Evolutionary conservation across 2,797 vertebrate genomes (phyloP).

Genomic region (Enteromius treurensis): DNA sequence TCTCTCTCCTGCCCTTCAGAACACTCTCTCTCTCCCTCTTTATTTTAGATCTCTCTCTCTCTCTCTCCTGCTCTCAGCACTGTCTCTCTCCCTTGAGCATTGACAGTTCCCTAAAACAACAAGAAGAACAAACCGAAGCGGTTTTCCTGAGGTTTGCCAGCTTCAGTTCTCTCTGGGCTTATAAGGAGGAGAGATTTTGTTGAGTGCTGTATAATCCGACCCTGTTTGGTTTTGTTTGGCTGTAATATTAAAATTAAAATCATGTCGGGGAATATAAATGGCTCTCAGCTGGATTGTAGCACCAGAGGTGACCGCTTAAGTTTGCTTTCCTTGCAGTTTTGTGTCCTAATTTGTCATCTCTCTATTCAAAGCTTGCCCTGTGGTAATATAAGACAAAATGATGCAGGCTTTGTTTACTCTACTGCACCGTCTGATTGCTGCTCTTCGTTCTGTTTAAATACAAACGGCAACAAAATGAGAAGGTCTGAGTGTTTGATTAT

Average conservation of each 20-base stretch:
- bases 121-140: conserved; percentile 52
- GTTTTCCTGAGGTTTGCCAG: conserved; percentile 60
- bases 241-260: conserved; percentile 78
- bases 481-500: conserved; percentile 56
- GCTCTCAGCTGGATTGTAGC: conserved; percentile 66
- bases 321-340: conserved; percentile 79
- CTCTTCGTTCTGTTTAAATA: conserved; percentile 75
- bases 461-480: conserved; percentile 72
- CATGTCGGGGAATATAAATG: conserved; percentile 60
- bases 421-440: conserved; percentile 71
- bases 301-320: conserved; percentile 72
- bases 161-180: conserved; percentile 58
- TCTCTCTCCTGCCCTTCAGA: neutral
- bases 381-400: conserved; percentile 78
- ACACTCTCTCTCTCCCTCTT: neutral
- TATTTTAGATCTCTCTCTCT: neutral
- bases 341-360: conserved; percentile 73
- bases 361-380: conserved; percentile 67
- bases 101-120: conserved; percentile 19
- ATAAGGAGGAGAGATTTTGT: conserved; percentile 53
- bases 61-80: neutral
- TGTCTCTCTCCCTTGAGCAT: conserved; percentile 6
- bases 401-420: conserved; percentile 77
- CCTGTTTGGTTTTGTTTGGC: conserved; percentile 63
- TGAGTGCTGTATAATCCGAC: conserved; percentile 48